A percentile compares a stretch with the other conserved stretches of the same genome.
Evolutionary conservation across 92 coral and sea anemone genomes (phyloP).

Genomic region (Paragorgia papillata): DNA sequence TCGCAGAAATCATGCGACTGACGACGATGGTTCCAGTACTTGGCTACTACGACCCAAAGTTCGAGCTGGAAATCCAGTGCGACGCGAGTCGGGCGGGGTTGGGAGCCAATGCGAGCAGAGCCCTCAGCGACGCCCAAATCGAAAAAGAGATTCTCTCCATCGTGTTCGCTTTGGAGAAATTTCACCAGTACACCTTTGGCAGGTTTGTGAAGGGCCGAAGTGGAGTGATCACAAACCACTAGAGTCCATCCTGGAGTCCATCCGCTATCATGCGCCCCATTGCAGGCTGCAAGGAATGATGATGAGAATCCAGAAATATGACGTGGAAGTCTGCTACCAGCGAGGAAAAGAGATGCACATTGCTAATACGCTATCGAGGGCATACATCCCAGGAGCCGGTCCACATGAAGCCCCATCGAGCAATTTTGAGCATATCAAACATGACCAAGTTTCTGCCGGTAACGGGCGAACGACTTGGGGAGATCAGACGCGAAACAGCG

Average conservation of each 20-base stretch:
- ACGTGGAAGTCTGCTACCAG: conserved; percentile 38
- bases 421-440: conserved; percentile 42
- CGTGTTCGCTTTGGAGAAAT: conserved; percentile 23
- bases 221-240: conserved; percentile 46
- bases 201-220: conserved; percentile 37
- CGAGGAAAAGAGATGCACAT: conserved; percentile 38
- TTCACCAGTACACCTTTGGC: conserved; percentile 48
- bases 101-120: conserved; percentile 46
- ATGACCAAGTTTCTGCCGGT: conserved; percentile 40
- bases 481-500: conserved; percentile 45
- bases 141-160: conserved; percentile 45
- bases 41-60: conserved; percentile 34
- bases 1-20: conserved; percentile 46
- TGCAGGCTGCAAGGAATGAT: conserved; percentile 57
- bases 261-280: conserved; percentile 46
- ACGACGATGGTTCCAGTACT: conserved; percentile 46
- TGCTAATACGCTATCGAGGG: conserved; percentile 51
- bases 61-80: conserved; percentile 37
- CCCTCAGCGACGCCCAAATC: conserved; percentile 18
- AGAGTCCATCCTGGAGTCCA: conserved; percentile 51
- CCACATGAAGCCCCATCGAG: conserved; percentile 6
- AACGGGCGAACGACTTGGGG: conserved; percentile 19
- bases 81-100: conserved; percentile 41
- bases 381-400: conserved; percentile 26
- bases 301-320: conserved; percentile 51